Conservation (phyloP, 2,888 invertebrate genomes). For the Sphecodes monilicornis region DNA sequence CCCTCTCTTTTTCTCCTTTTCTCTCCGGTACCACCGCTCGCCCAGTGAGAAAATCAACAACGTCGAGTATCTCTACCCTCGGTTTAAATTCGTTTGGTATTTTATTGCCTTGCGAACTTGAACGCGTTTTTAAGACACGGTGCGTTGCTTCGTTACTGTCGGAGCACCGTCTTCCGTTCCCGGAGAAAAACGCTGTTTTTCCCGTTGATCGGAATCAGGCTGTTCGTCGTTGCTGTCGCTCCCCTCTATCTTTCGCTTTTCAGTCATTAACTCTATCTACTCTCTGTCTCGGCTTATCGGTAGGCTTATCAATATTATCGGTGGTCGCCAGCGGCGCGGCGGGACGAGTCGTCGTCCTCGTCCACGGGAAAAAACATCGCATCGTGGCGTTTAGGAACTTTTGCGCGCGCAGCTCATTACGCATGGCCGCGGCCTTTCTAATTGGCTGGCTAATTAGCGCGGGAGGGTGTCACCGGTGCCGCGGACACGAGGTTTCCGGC, state of each 20-base stretch:
- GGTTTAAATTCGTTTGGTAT: slow-evolving; percentile 26
- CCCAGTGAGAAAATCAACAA: neutral
- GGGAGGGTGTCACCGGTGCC: slow-evolving; percentile 74
- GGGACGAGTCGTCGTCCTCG: slow-evolving; percentile 50
- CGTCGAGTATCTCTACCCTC: neutral
- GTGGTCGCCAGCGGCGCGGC: slow-evolving; percentile 52
- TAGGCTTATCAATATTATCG: slow-evolving; percentile 55
- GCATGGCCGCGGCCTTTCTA: slow-evolving; percentile 81
- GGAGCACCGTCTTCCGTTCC: neutral
- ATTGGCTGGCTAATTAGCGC: slow-evolving; percentile 84
- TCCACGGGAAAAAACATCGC: slow-evolving; percentile 66
- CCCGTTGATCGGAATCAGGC: neutral
- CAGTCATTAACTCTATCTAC: slow-evolving; percentile 10
- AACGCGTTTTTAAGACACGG: slow-evolving; percentile 73
- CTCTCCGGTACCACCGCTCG: neutral
- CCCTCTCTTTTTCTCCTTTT: neutral
- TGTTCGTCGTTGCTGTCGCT: neutral
- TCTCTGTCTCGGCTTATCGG: slow-evolving; percentile 20
- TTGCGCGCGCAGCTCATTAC: slow-evolving; percentile 84
- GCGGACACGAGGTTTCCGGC: slow-evolving; percentile 79
- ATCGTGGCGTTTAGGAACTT: slow-evolving; percentile 82
- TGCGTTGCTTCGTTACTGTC: slow-evolving; percentile 60
- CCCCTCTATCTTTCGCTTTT: neutral
- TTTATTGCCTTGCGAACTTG: slow-evolving; percentile 72
- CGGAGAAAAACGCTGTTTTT: neutral